Conservation (phyloP, 2,797 vertebrate genomes). For the Cheirogaleus major region DNA sequence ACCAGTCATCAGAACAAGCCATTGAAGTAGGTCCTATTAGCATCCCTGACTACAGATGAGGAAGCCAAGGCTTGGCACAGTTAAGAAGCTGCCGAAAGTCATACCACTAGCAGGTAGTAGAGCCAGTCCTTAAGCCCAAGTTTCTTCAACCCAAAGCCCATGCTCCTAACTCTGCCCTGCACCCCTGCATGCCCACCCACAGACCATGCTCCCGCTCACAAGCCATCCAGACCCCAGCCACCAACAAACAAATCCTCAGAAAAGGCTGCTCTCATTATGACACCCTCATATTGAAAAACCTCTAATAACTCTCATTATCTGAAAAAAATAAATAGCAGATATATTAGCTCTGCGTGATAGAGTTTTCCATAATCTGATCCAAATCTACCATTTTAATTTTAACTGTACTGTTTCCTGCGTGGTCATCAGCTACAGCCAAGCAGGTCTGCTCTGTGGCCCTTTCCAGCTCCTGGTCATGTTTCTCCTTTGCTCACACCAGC, state of each 20-base stretch:
- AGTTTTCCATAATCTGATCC: neutral
- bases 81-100: neutral
- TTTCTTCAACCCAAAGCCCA: neutral
- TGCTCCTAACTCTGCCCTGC: neutral
- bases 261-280: neutral
- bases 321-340: neutral
- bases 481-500: neutral
- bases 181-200: neutral
- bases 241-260: neutral
- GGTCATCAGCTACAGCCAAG: neutral
- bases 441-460: neutral
- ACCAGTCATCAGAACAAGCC: neutral
- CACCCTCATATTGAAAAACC: neutral
- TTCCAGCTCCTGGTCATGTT: neutral
- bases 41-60: neutral
- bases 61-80: neutral
- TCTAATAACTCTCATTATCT: neutral
- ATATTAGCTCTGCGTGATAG: neutral
- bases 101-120: neutral
- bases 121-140: neutral
- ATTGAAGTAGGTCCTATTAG: neutral
- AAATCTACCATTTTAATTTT: neutral
- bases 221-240: neutral
- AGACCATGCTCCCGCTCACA: neutral
- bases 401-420: neutral